phyloP scores from a whole-genome alignment of 2,888 invertebrate species.

The Agriotes lineatus region DNA sequence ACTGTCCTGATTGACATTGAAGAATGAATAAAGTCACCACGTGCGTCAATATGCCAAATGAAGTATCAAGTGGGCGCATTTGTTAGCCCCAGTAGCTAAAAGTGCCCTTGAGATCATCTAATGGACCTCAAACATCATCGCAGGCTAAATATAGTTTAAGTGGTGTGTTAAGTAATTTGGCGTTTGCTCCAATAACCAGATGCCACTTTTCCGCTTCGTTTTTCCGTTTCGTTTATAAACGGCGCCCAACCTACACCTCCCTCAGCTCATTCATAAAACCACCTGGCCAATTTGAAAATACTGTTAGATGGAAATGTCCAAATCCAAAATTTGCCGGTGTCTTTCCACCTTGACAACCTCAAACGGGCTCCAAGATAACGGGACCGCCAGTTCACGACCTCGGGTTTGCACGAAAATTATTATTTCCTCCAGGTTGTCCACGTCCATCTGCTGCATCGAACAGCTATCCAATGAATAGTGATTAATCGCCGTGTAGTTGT shows the following conservation, averaged over 20 bases:
- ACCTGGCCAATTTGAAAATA: not conserved
- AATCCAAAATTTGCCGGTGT: too few relatives aligned
- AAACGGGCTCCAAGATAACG: slow-evolving; percentile 7
- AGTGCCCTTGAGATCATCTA: slow-evolving; percentile 33
- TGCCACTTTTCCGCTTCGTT: slow-evolving; percentile 11
- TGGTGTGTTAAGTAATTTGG: slow-evolving; percentile 31
- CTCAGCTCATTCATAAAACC: not conserved
- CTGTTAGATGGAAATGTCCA: too few relatives aligned
- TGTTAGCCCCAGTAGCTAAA: slow-evolving; percentile 25
- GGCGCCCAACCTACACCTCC: not conserved
- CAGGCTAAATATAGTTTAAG: slow-evolving; percentile 33
- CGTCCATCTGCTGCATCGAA: not conserved
- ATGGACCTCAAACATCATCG: slow-evolving; percentile 27
- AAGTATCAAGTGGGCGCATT: slow-evolving; percentile 39
- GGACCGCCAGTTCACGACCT: slow-evolving; percentile 16
- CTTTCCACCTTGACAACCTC: not conserved
- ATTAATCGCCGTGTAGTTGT: not conserved
- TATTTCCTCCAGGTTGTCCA: not conserved
- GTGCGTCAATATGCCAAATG: slow-evolving; percentile 38
- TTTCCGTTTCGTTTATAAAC: not conserved
- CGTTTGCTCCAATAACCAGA: slow-evolving; percentile 28
- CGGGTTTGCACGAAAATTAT: slow-evolving; percentile 7
- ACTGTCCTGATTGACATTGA: slow-evolving; percentile 37
- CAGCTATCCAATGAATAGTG: too few relatives aligned
- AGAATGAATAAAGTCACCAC: slow-evolving; percentile 27